phyloP scores from a whole-genome alignment of 2,113 vertebrate genomes.

The Microcebus tavaratra region DNA sequence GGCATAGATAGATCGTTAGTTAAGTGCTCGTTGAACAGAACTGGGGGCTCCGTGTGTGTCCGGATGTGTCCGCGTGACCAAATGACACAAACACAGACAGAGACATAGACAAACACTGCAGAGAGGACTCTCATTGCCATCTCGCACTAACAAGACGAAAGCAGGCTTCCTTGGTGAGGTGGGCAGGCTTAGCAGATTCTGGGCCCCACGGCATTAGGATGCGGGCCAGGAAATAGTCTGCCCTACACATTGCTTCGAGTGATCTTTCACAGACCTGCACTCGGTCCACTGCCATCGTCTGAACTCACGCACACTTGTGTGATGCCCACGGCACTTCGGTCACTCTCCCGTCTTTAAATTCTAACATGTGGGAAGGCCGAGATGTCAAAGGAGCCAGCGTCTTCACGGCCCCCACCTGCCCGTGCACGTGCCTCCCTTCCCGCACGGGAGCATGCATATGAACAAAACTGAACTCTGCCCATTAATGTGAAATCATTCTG shows the following conservation, averaged over 20 bases:
- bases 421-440: constrained; percentile 62
- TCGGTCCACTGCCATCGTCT: not conserved
- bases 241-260: not conserved
- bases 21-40: rapidly evolving
- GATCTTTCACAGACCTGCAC: not conserved
- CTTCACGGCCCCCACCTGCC: constrained; percentile 46
- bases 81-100: rapidly evolving
- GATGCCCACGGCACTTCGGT: not conserved
- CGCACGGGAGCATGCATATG: constrained; percentile 57
- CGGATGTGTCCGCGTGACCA: not conserved
- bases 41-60: no score
- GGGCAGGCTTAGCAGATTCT: not conserved
- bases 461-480: constrained; percentile 78
- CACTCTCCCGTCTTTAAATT: not conserved
- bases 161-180: not conserved
- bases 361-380: constrained; percentile 1
- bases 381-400: constrained; percentile 36
- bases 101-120: not conserved
- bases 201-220: rapidly evolving
- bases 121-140: rapidly evolving
- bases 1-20: not conserved
- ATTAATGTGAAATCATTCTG: constrained; percentile 79
- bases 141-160: rapidly evolving
- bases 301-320: not conserved
- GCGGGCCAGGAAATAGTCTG: not conserved